phyloP scores from a whole-genome alignment of 2,888 invertebrate species.

The Patella pellucida region DNA sequence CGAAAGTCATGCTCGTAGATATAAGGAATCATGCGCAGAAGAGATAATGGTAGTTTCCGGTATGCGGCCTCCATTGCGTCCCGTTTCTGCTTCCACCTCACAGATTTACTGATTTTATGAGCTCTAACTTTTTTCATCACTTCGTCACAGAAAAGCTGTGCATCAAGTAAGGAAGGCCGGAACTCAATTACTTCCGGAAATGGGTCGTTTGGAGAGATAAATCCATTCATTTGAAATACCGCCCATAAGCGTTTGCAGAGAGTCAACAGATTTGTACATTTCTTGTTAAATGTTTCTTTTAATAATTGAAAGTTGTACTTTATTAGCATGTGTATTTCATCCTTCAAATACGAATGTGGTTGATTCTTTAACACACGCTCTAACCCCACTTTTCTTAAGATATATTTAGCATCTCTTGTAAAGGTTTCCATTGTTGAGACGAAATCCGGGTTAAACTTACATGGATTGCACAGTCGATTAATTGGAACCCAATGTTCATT shows the following conservation, averaged over 20 bases:
- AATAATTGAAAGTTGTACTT: slow-evolving; percentile 19
- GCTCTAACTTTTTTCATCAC: not conserved
- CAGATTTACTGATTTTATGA: not conserved
- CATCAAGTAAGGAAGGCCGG: not conserved
- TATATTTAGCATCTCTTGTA: slow-evolving; percentile 11
- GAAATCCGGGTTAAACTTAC: slow-evolving; percentile 13
- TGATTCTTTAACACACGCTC: not conserved
- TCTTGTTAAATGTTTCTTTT: not conserved
- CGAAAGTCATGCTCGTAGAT: not conserved
- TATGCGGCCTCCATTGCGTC: not conserved
- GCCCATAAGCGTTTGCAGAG: slow-evolving; percentile 17
- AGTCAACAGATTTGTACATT: not conserved
- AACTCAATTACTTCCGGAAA: slow-evolving; percentile 17
- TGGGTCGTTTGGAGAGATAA: not conserved
- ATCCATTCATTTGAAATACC: slow-evolving; percentile 15
- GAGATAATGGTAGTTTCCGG: not conserved
- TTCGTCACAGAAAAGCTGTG: not conserved
- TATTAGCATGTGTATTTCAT: slow-evolving; percentile 18
- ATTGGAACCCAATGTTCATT: slow-evolving; percentile 23
- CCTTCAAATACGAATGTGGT: not conserved
- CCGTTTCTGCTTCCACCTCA: not conserved
- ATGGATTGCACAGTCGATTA: slow-evolving; percentile 21
- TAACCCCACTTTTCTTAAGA: not conserved
- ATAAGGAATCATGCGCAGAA: slow-evolving; percentile 3
- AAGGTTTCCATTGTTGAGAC: slow-evolving; percentile 24